Conservation (phyloP, 1,140 invertebrate genomes). For the Drosophila parvula region DNA sequence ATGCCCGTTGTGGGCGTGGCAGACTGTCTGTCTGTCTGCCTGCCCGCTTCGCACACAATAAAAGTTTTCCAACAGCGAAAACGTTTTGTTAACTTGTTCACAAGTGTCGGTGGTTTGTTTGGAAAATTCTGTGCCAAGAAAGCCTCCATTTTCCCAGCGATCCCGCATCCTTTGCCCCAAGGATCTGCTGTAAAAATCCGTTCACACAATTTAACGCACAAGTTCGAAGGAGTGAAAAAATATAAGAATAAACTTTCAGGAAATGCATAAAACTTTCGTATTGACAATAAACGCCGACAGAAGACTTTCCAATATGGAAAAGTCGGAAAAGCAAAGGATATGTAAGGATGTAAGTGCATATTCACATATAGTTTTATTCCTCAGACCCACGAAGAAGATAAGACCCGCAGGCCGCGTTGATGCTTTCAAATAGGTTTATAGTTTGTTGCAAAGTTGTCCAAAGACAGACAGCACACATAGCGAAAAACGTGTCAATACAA, state of each 20-base stretch:
- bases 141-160: conserved; percentile 20
- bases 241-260: conserved; percentile 54
- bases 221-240: conserved; percentile 18
- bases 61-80: conserved; percentile 64
- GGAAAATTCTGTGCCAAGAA: conserved; percentile 36
- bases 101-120: conserved; percentile 43
- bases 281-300: conserved; percentile 73
- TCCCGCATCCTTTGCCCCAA: conserved; percentile 44
- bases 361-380: conserved; percentile 30
- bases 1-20: conserved; percentile 21
- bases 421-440: conserved; percentile 52
- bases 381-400: conserved; percentile 42
- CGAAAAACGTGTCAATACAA: too few species aligned
- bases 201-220: conserved; percentile 69
- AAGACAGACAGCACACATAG: background rate
- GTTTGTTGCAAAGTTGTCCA: conserved; percentile 63
- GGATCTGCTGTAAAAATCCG: conserved; percentile 65
- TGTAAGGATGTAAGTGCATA: conserved; percentile 21
- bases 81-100: conserved; percentile 72
- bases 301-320: conserved; percentile 51
- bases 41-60: conserved; percentile 37
- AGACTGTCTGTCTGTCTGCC: conserved; percentile 14
- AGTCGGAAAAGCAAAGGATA: conserved; percentile 4
- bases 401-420: conserved; percentile 56
- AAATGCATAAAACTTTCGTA: conserved; percentile 77